phyloP scores from a whole-genome alignment of 1,140 invertebrate genomes.

The Sesamia nonagrioides region DNA sequence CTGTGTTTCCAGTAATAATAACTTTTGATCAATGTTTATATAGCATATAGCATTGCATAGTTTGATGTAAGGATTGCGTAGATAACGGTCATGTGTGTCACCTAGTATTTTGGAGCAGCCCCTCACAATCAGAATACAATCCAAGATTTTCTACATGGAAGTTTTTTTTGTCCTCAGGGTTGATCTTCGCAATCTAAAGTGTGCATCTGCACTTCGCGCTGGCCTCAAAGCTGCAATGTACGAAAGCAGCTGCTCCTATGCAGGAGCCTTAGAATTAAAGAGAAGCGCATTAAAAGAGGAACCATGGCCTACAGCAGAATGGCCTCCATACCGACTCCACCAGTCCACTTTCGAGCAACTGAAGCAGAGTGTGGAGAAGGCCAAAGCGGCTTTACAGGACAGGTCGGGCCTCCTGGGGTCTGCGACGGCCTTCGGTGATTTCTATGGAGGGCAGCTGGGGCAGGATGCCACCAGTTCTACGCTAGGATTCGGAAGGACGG shows the following conservation, averaged over 20 bases:
- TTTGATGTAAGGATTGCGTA: no score
- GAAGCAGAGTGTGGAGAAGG: constrained; percentile 96
- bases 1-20: no score
- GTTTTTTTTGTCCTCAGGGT: constrained; percentile 63
- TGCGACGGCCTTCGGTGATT: constrained; percentile 88
- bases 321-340: constrained; percentile 92
- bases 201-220: constrained; percentile 75
- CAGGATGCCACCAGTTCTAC: constrained; percentile 72
- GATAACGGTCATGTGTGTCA: no score
- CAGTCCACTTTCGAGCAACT: constrained; percentile 95
- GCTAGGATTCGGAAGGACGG: constrained; percentile 73
- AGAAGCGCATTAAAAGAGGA: constrained; percentile 90
- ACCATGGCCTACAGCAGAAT: constrained; percentile 89
- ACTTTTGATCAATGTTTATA: no score
- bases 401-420: constrained; percentile 84
- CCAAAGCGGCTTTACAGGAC: constrained; percentile 93
- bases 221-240: constrained; percentile 90
- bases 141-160: neutral
- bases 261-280: constrained; percentile 94
- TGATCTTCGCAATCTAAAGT: constrained; percentile 80
- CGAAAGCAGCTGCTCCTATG: constrained; percentile 96
- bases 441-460: constrained; percentile 86
- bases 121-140: neutral
- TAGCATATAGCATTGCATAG: no score
- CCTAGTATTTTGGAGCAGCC: no score